Base-by-base conservation (phyloP, 1,140 invertebrate genomes). In the Chironomus tepperi region DNA sequence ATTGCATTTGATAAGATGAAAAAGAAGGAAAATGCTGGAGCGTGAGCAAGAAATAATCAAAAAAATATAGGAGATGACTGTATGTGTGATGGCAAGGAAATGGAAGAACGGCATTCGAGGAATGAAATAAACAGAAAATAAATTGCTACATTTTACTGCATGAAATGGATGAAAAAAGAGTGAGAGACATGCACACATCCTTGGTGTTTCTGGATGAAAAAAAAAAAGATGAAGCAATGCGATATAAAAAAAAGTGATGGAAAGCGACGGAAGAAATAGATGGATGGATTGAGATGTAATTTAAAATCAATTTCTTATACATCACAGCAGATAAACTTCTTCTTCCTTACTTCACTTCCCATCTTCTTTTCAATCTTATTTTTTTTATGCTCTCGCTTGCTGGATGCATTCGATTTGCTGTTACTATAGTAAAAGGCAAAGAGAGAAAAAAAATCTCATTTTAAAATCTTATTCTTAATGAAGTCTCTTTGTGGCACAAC, bases 301-400 rank as follows among this genome's bases (percentile, higher is more conserved):
- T 70, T 70, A 70, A 70, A 70, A 70, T 70, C 65, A 70, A 70
- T 70, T 70, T 70, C 10, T 18, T 70, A 70, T 21, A 70, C 65
- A 70, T 70, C 16, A 9, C 65, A 70, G 18, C 65, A 70, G 65
- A 70, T 70, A 70, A 70, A 70, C 9, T 70, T 70, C 5, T 70
- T 70, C 5, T 15, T 57, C n/a, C 15, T 57, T n/a, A 57, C n/a
- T 57, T n/a, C 47, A 57, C n/a, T 57, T 57, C n/a, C 47, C 12
- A 57, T 57, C 47, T 57, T 12, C 24, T 2, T 34, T n/a, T n/a
- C n/a, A n/a, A n/a, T n/a, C n/a, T n/a, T n/a, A n/a, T n/a, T n/a
- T n/a, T n/a, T n/a, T n/a, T n/a, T n/a, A n/a, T n/a, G n/a, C n/a
- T 34, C 24, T 2, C 5, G 24, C 24, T 34, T 34, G 24, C 24